Conservation (phyloP, 2,113 vertebrate species). For the Pyrgilauda ruficollis region DNA sequence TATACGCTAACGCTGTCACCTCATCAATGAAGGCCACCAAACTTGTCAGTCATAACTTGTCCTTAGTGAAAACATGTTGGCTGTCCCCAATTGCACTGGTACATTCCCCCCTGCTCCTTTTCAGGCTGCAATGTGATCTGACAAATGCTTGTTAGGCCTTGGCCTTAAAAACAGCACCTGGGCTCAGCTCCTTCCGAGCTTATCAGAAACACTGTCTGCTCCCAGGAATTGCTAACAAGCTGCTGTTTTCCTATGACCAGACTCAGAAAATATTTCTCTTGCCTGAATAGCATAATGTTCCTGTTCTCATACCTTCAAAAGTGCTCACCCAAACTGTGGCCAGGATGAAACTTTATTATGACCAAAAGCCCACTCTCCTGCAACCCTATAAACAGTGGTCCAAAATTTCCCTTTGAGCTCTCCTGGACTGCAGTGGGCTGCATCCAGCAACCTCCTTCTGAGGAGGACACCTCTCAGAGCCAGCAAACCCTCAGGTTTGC, state of each 20-base stretch:
- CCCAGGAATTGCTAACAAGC: background rate
- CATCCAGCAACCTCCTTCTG: background rate
- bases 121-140: background rate
- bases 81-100: background rate
- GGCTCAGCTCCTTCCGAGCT: background rate
- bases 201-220: background rate
- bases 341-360: no score
- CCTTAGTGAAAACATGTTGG: background rate
- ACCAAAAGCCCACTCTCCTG: background rate
- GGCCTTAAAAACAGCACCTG: background rate
- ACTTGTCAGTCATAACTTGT: background rate
- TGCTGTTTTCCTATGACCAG: background rate
- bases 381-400: accelerated
- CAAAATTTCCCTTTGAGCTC: background rate
- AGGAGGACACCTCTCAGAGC: background rate
- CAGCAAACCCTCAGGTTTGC: background rate
- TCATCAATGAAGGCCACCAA: background rate
- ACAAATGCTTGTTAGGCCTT: background rate
- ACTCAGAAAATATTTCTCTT: background rate
- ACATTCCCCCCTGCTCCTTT: background rate
- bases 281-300: background rate
- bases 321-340: background rate
- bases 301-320: background rate
- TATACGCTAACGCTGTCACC: background rate
- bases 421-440: background rate